Evolutionary conservation across 2,113 vertebrate species (phyloP), one percentile per base, ranked within the genome.

Genomic region (Heterotilapia buettikoferi): DNA sequence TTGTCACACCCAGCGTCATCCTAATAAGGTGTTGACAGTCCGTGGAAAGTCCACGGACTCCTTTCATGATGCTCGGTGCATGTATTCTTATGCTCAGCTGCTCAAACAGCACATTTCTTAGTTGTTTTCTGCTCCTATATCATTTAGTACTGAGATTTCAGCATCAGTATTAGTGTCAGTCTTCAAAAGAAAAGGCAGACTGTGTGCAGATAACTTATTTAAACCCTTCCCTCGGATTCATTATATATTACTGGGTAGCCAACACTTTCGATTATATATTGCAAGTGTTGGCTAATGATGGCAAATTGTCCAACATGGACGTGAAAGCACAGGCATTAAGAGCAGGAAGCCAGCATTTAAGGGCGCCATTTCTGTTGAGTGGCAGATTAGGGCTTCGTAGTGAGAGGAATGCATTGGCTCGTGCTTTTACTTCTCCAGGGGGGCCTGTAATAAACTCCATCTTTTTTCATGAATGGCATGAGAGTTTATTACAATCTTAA

Each of bases 1-100:
- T 84, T 59, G 73, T 91, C 80, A 82, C 73, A 84, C 90, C 91
- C 84, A 9, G 53, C 13, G 1, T 47, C 57, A 56, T 36, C 63
- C 50, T 66, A 82, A 79, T 50, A 88, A 52, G 16, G 40, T 86
- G 88, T 90, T 89, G 85, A 92, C 84, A 84, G 71, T 21, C 24
- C 4, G 47, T 61, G 85, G 85, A 88, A 93, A 93, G 71, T 81
- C 79, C 18, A 43, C 13, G 10, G 16, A 6, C 43, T 13, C 26
- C 12, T 16, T 21, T 33, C 21, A 18, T 9, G 13, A 21, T 21
- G 43, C 12, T 50, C 29, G 52, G 45, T n/a, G 13, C 43, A 29
- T 36, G 16, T 4, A 6, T 78, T 80, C 18, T 36, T 50, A 19
- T 45, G 68, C 24, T 73, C 38, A 76, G 43, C 43, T 29, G 43